Evolutionary conservation across 2,113 vertebrate genomes (phyloP).

Genomic region (Nothocercus nigrocapillus): DNA sequence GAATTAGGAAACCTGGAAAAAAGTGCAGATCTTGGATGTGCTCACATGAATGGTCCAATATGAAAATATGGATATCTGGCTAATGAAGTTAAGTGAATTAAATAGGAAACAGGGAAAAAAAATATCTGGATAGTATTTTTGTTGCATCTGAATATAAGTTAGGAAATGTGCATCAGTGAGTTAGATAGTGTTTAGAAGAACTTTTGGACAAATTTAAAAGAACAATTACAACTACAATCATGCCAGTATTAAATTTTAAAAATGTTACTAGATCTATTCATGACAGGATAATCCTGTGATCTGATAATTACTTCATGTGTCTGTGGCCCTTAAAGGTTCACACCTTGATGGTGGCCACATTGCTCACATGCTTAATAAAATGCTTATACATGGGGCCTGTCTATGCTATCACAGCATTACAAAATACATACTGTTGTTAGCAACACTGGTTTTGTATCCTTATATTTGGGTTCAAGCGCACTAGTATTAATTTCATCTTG

Average conservation of each 20-base stretch:
- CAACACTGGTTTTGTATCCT: background rate
- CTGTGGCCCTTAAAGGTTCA: background rate
- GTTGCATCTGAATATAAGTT: background rate
- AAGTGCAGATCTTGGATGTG: background rate
- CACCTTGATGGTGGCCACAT: background rate
- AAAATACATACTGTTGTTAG: background rate
- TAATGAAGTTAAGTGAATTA: background rate
- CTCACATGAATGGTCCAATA: background rate
- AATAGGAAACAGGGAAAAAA: background rate
- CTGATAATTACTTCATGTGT: background rate
- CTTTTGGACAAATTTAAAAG: background rate
- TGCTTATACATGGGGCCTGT: background rate
- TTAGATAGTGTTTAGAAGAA: background rate
- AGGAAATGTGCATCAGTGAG: background rate
- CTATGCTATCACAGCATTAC: background rate
- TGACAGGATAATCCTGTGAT: background rate
- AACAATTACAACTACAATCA: too few relatives aligned
- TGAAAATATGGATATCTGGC: background rate
- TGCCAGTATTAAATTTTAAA: background rate
- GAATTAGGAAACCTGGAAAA: background rate
- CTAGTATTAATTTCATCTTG: background rate
- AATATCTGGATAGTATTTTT: accelerated
- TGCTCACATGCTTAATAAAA: background rate
- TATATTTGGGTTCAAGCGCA: background rate
- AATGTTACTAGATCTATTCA: background rate